Base-by-base conservation (phyloP, 2,113 vertebrate species). In the Pterocles orientalis region DNA sequence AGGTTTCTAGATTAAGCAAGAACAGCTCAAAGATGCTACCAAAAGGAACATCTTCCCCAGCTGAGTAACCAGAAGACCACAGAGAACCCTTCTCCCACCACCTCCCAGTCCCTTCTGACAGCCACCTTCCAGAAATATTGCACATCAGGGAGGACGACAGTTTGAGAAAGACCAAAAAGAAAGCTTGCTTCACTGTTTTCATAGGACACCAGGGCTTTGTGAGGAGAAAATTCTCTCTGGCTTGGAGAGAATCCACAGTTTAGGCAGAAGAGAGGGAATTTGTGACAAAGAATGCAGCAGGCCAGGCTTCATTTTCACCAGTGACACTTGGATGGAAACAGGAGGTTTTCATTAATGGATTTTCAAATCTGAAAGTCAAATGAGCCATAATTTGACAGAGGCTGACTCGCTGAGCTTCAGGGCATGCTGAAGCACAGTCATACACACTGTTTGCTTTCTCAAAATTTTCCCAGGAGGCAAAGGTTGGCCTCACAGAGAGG, bases 281-380 rank as follows among this genome's bases (percentile, higher is more conserved):
- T 57, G 17, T 61, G 68, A 53, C 28, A 75, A 89, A 82, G 70
- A 72, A 72, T 6, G 24, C 18, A 90, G 61, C 25, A 82, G 18
- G 50, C 17, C 47, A 82, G 70, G 26, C 21, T 58, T 68, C 23
- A 51, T 81, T 86, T 73, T 90, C 71, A 88, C 45, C 28, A 80
- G n/a, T 0, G 0, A 91, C 34, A 29, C 31, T 92, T 26, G 26
- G 56, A 88, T 45, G 41, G 64, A 92, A 88, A 66, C 68, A 71
- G 31, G 24, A 92, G 62, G 43, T 77, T 92, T 91, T 82, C 85
- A 81, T 34, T 34, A 92, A 85, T 3, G 24, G 51, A 39, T 90
- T 91, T 83, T 88, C 64, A 83, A 51, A 85, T 90, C 11, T 88
- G 31, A 34, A 93, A 95, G 79, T 86, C 71, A 70, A 90, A 77